phyloP scores from a whole-genome alignment of 2,888 invertebrate genomes.

The Ormyrus labotus region DNA sequence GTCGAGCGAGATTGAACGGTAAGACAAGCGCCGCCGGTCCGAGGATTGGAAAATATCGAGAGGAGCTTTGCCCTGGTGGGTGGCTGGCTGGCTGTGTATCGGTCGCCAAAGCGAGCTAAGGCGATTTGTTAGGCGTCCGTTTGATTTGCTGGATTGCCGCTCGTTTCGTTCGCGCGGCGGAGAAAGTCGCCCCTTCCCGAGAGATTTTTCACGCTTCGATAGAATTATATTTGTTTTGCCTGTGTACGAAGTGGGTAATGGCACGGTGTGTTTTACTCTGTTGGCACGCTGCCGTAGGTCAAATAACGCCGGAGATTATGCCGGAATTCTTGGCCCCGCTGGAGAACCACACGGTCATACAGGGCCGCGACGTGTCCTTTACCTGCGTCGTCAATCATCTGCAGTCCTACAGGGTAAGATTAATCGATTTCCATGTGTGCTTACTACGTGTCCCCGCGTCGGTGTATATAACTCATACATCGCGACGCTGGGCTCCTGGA shows the following conservation, averaged over 20 bases:
- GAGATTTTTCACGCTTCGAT: neutral
- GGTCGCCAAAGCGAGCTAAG: neutral
- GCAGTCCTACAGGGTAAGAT: conserved; percentile 87
- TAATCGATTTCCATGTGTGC: conserved; percentile 25
- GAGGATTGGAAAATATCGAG: conserved; percentile 2
- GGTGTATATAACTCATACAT: too few relatives aligned
- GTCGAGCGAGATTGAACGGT: conserved; percentile 37
- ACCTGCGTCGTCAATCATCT: conserved; percentile 94
- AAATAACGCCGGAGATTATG: conserved; percentile 82
- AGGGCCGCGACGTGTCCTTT: conserved; percentile 91
- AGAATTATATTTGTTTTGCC: neutral
- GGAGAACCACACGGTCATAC: conserved; percentile 91
- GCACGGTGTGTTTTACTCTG: conserved; percentile 10
- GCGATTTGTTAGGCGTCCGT: conserved; percentile 8
- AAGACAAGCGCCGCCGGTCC: conserved; percentile 23
- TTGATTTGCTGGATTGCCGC: neutral
- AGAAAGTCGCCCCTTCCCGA: too few relatives aligned
- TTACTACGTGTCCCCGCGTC: neutral
- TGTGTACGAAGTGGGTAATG: neutral
- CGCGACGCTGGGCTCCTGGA: too few relatives aligned
- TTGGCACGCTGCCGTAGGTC: conserved; percentile 78
- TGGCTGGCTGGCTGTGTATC: neutral
- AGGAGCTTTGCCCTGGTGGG: neutral
- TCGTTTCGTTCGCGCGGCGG: too few relatives aligned
- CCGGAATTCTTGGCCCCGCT: conserved; percentile 90